A percentile compares a stretch with the other conserved stretches of the same genome.
Conservation (phyloP, 2,113 vertebrate species). For the Mastomys coucha region DNA sequence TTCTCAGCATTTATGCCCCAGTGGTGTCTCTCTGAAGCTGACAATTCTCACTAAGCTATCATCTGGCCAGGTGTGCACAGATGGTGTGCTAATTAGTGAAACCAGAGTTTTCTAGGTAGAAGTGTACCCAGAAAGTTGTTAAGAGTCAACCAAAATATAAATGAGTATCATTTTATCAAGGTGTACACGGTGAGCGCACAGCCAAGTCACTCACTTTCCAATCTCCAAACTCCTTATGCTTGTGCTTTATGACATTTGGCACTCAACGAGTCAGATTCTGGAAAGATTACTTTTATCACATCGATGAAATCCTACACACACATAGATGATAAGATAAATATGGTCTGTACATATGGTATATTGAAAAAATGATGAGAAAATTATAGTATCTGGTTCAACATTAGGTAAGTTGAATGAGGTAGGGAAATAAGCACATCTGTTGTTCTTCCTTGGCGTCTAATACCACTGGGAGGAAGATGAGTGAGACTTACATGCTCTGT, state of each 20-base stretch:
- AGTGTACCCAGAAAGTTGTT: not conserved
- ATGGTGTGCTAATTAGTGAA: not conserved
- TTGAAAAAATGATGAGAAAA: conserved; percentile 38
- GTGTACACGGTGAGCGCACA: not conserved
- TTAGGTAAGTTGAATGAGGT: not conserved
- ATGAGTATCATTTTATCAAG: not conserved
- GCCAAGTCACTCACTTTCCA: not conserved
- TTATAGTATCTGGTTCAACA: not conserved
- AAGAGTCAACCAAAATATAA: not conserved
- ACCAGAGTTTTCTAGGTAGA: not conserved
- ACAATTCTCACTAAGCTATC: conserved; percentile 27
- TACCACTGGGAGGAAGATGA: not conserved
- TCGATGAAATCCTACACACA: not conserved
- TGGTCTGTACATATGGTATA: not conserved
- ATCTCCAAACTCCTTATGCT: not conserved
- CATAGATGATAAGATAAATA: not conserved
- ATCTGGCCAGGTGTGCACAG: not conserved
- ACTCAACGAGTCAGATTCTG: not conserved
- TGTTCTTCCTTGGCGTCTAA: not conserved
- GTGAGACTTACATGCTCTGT: not conserved
- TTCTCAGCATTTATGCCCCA: conserved; percentile 48
- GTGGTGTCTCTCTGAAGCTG: conserved; percentile 59
- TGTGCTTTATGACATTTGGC: not conserved
- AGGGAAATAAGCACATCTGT: not conserved
- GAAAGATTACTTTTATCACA: not conserved